These are phyloP conservation scores for Urosaurus nigricauda DNA, from an alignment of 2,797 vertebrate genomes.

Conservation along the genomic window DNA sequence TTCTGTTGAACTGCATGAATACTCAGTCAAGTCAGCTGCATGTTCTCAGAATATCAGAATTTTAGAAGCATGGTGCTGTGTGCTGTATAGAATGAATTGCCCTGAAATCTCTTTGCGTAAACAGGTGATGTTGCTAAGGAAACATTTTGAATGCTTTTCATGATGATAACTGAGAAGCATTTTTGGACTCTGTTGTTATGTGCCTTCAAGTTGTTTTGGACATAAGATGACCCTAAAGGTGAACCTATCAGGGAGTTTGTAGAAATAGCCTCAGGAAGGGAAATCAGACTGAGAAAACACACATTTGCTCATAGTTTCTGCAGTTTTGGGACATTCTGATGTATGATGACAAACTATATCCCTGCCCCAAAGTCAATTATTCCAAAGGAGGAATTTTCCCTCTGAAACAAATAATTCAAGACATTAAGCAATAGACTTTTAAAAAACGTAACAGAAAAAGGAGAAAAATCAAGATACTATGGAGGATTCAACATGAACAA, in stretches of 20 bases:
- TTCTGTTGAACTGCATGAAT: background rate
- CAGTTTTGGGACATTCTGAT: conserved; percentile 13
- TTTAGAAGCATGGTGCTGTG: background rate
- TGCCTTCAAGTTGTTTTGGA: too few species aligned
- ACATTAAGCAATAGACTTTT: background rate
- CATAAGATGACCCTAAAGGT: too few species aligned
- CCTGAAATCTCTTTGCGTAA: background rate
- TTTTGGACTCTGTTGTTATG: background rate
- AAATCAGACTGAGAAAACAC: conserved; percentile 33
- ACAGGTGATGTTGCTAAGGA: background rate
- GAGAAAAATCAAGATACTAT: background rate
- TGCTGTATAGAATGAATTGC: background rate
- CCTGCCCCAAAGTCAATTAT: background rate
- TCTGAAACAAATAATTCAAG: conserved; percentile 7
- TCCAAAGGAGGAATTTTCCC: background rate
- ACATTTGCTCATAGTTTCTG: background rate
- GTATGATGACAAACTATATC: background rate
- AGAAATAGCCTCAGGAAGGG: background rate
- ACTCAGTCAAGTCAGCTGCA: too few species aligned
- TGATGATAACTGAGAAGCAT: background rate
- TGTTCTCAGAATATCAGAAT: background rate
- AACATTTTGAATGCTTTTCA: background rate
- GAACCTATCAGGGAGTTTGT: too few species aligned
- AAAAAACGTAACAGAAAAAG: background rate
- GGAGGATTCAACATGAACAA: background rate